Percentiles rank a stretch among this genome's conserved stretches.
Conservation (phyloP, 2,113 vertebrate species). For the Neoarius graeffei region DNA sequence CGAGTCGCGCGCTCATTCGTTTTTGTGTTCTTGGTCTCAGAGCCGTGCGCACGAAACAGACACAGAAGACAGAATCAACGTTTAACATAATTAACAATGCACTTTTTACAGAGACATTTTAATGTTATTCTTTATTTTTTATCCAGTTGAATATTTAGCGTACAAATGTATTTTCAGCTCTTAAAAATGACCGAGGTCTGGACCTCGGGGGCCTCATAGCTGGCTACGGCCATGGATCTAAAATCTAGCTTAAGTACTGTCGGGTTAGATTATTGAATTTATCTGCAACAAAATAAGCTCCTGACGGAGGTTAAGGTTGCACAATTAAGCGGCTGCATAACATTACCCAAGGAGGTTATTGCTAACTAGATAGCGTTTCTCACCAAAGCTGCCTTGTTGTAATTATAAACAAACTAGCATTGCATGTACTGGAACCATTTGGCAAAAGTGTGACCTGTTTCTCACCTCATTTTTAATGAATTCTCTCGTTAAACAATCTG, state of each 20-base stretch:
- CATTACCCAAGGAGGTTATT: not conserved
- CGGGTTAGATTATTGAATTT: not conserved
- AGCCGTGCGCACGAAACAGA: no score
- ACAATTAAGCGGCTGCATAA: not conserved
- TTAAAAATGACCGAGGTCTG: no score
- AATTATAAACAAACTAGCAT: not conserved
- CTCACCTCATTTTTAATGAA: not conserved
- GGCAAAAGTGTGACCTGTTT: not conserved
- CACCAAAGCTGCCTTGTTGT: not conserved
- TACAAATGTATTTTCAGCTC: no score
- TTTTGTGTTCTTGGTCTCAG: no score
- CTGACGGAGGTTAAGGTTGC: not conserved
- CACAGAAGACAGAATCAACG: no score
- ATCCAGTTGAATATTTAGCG: no score
- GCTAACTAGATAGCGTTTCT: not conserved
- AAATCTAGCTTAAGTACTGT: not conserved
- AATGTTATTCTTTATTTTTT: no score
- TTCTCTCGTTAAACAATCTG: not conserved
- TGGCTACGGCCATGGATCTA: no score
- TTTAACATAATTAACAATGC: no score
- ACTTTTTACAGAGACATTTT: no score
- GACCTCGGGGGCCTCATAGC: no score
- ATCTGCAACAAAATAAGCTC: not conserved
- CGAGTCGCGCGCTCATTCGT: no score
- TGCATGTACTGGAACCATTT: not conserved